A percentile compares a stretch with the other conserved stretches of the same genome.
phyloP scores from a whole-genome alignment of 1,140 invertebrate genomes.

The Mactra quadrangularis region DNA sequence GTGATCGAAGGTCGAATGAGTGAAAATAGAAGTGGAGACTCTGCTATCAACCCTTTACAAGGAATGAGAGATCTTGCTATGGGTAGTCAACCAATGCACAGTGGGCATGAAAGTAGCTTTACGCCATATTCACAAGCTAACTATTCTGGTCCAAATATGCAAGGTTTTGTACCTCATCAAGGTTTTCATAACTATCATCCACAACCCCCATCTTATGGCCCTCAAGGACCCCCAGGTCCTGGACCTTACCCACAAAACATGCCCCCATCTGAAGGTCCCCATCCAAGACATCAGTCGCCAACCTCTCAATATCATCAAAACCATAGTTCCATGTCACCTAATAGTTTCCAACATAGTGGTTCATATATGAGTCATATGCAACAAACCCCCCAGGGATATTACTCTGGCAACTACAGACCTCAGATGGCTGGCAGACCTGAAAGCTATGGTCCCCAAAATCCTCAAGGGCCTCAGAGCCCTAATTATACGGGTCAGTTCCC shows the following conservation, averaged over 20 bases:
- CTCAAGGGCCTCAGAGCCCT: constrained; percentile 29
- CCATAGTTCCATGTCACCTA: constrained; percentile 50
- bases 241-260: constrained; percentile 16
- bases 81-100: constrained; percentile 29
- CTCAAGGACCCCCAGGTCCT: neutral
- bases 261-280: constrained; percentile 5
- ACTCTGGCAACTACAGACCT: constrained; percentile 22
- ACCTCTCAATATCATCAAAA: constrained; percentile 22
- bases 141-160: constrained; percentile 27
- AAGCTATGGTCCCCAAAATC: neutral
- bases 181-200: constrained; percentile 42
- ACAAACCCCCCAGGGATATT: constrained; percentile 11
- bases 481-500: neutral
- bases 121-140: constrained; percentile 26
- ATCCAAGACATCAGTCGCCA: too few species aligned
- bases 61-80: constrained; percentile 56
- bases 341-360: constrained; percentile 30
- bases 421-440: neutral
- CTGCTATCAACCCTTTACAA: constrained; percentile 41
- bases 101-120: constrained; percentile 16
- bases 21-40: constrained; percentile 11
- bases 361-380: constrained; percentile 13
- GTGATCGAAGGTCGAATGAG: constrained; percentile 7
- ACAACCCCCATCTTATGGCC: constrained; percentile 1
- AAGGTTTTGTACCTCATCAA: constrained; percentile 19